Base-by-base conservation (phyloP, 2,113 vertebrate species). In the Callopanchax toddi region DNA sequence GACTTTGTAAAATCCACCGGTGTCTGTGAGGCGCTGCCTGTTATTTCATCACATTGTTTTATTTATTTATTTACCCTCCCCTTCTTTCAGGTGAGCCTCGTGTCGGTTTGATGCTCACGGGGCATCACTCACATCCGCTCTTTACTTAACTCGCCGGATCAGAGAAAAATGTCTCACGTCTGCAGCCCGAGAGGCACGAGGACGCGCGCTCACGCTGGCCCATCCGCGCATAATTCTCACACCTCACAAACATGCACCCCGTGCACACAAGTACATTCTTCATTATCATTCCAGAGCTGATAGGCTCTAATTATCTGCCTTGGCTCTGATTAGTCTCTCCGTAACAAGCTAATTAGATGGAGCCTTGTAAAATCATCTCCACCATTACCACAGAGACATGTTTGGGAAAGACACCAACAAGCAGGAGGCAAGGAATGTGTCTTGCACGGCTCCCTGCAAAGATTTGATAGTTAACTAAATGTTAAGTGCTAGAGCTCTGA, bases 311-410 rank as follows among this genome's bases (percentile, higher is more conserved):
- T 90, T 86, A 91, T 89, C 81, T 86, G 83, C 79, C 84, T 81
- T 85, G 86, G 78, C 84, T 88, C 83, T 91, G 88, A 91, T 91
- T 87, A 89, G 84, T 84, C 78, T 84, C 84, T 89, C 76, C 81
- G 84, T 87, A 89, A 91, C 86, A 78, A 86, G 87, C 84, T 91
- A 88, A 91, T 91, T 90, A 89, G 84, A 89, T 74, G 74, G 81
- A 87, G 88, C 78, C 84, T 88, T 89, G 89, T 89, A 90, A 86
- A 89, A 90, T 90, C 88, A 86, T 84, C 74, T 66, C 79, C 55
- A 67, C 74, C 71, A 87, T 87, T 91, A 89, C 84, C 82, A 63
- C 82, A 73, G 86, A 89, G 84, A 89, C 84, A 68, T 67, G 76
- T 55, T 58, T 79, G 74, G 77, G 76, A 87, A 67, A 87, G 76